Percentiles rank a stretch among this genome's conserved stretches.
These are phyloP conservation scores for Tarsius wallacei DNA, from an alignment of 2,797 vertebrate species.

Conservation along the genomic window DNA sequence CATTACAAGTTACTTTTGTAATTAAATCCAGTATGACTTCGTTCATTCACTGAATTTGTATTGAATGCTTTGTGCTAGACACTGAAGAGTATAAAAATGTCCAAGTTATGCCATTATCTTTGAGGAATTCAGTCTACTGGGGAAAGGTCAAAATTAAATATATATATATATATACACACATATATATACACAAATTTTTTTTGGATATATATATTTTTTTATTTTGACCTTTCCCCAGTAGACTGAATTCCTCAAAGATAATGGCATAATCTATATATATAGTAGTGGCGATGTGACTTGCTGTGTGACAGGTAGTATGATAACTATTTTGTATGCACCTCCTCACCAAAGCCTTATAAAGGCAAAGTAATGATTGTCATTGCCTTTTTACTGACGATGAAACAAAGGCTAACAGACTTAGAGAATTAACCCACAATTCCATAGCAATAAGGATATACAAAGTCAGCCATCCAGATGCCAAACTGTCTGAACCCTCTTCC, in stretches of 20 bases:
- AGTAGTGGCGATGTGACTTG: background rate
- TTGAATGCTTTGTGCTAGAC: background rate
- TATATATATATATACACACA: too few relatives aligned
- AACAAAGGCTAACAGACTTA: background rate
- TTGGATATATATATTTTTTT: too few relatives aligned
- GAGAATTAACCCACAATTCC: background rate
- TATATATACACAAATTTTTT: too few relatives aligned
- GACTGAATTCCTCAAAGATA: background rate
- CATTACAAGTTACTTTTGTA: background rate
- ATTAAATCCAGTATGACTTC: background rate
- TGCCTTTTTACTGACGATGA: background rate
- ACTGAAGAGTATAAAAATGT: background rate
- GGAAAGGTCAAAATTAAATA: background rate
- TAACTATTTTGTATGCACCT: background rate
- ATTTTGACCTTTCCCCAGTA: background rate
- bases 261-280: background rate
- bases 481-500: background rate
- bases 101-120: background rate
- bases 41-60: background rate
- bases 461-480: background rate
- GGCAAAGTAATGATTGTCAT: background rate
- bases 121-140: background rate
- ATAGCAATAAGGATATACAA: rapidly evolving
- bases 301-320: too few relatives aligned
- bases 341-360: background rate